A percentile compares a stretch with the other conserved stretches of the same genome.
phyloP scores from a whole-genome alignment of 2,888 invertebrate species.

The Branchipolynoe longqiensis region DNA sequence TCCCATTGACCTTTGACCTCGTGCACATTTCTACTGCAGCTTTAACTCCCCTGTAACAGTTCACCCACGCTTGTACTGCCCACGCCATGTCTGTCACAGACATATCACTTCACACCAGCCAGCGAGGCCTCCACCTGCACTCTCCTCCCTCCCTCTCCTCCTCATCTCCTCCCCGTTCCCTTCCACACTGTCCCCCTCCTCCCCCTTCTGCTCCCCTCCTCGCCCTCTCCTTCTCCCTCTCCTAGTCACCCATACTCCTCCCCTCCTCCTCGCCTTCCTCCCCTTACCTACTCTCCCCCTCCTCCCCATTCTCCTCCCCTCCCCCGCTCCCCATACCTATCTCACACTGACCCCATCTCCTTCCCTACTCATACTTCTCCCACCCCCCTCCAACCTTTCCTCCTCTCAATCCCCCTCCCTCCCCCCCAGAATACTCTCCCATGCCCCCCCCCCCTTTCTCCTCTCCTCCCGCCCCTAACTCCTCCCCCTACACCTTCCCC shows the following conservation, averaged over 20 bases:
- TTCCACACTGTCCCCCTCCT: background rate
- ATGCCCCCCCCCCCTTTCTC: too few relatives aligned
- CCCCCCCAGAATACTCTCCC: too few relatives aligned
- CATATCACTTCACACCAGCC: too few relatives aligned
- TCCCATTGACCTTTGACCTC: too few relatives aligned
- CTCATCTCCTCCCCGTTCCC: background rate
- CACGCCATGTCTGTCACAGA: constrained; percentile 4
- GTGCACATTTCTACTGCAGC: too few relatives aligned
- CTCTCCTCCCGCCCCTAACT: background rate
- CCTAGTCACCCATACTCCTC: background rate
- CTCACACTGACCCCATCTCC: too few relatives aligned
- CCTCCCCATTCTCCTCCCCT: too few relatives aligned
- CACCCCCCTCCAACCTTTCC: too few relatives aligned
- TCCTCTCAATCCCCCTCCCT: background rate
- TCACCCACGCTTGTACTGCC: too few relatives aligned
- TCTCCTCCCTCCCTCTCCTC: background rate
- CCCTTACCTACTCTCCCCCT: background rate
- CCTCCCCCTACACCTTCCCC: background rate
- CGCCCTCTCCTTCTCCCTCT: background rate
- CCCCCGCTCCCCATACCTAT: too few relatives aligned
- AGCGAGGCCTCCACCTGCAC: background rate
- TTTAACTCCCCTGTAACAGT: too few relatives aligned
- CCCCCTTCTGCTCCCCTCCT: background rate
- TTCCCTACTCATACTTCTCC: too few relatives aligned
- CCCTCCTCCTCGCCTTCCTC: background rate